Conservation (phyloP, 2,888 invertebrate species). For the Netelia virgata region DNA sequence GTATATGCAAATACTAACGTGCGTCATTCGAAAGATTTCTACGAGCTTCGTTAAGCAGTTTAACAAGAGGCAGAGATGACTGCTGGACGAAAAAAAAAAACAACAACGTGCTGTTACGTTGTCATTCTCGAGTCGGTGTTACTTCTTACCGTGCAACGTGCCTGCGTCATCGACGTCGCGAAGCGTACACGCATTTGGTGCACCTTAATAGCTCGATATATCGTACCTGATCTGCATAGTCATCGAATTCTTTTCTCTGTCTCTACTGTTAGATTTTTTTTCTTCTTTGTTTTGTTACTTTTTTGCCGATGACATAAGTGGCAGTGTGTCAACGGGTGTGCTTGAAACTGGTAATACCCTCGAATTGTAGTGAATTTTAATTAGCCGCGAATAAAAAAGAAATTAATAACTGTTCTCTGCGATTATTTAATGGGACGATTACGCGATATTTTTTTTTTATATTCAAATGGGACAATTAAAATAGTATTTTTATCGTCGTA, state of each 20-base stretch:
- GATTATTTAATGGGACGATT: too few species aligned
- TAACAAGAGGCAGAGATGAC: constrained; percentile 25
- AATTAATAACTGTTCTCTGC: too few species aligned
- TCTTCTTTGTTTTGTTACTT: neutral
- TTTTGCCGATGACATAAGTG: constrained; percentile 31
- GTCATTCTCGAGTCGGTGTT: neutral
- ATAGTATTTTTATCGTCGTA: too few species aligned
- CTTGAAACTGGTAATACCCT: neutral
- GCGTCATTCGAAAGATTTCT: constrained; percentile 45
- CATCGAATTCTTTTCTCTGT: constrained; percentile 4
- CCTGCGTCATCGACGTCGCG: constrained; percentile 9
- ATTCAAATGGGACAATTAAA: too few species aligned
- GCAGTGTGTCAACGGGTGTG: neutral
- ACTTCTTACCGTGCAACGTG: neutral
- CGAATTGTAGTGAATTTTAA: neutral
- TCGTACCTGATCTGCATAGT: constrained; percentile 16
- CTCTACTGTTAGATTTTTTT: neutral
- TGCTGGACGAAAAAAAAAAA: constrained; percentile 34
- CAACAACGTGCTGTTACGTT: constrained; percentile 22
- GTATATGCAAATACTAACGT: neutral
- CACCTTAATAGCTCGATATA: neutral
- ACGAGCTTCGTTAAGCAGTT: constrained; percentile 33
- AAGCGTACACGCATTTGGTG: neutral
- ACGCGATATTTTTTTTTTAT: too few species aligned
- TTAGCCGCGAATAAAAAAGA: too few species aligned